Evolutionary conservation across 1,140 invertebrate genomes (phyloP).

Genomic region (Paramacrobiotus metropolitanus): DNA sequence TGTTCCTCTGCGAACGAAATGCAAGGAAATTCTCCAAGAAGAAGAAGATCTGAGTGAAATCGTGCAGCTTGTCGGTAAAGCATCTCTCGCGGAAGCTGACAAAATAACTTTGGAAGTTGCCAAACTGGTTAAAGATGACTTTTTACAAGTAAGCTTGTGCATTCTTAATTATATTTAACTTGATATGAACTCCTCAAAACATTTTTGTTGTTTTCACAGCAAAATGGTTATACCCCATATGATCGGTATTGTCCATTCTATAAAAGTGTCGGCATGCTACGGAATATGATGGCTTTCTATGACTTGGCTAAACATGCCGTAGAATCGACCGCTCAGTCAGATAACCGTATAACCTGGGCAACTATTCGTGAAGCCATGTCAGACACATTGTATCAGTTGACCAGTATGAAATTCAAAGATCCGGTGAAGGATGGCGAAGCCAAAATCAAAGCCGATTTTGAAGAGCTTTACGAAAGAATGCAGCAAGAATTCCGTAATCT

Average conservation of each 20-base stretch:
- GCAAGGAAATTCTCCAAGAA: constrained; percentile 86
- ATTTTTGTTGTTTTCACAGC: constrained; percentile 27
- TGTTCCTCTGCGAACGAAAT: constrained; percentile 54
- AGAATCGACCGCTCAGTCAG: constrained; percentile 88
- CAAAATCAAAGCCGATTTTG: constrained; percentile 89
- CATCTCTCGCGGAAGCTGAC: constrained; percentile 89
- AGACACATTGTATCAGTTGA: constrained; percentile 84
- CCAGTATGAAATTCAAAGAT: constrained; percentile 99
- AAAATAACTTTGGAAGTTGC: constrained; percentile 98
- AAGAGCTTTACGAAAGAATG: constrained; percentile 79
- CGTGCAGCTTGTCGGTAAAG: constrained; percentile 96
- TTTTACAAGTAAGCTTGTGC: constrained; percentile 64
- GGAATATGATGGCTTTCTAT: constrained; percentile 95
- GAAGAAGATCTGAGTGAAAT: constrained; percentile 99
- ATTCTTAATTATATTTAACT: no score
- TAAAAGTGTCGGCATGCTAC: constrained; percentile 95
- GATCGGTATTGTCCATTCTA: constrained; percentile 99
- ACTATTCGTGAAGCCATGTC: constrained; percentile 90
- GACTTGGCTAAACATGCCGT: constrained; percentile 92
- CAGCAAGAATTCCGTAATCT: constrained; percentile 91
- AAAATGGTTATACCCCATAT: constrained; percentile 61
- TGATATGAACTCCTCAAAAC: not conserved
- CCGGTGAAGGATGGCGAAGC: constrained; percentile 89
- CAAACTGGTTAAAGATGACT: constrained; percentile 94
- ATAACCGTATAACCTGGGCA: constrained; percentile 97